Conservation (phyloP, 1,140 invertebrate genomes). For the Drosophila truncata region DNA sequence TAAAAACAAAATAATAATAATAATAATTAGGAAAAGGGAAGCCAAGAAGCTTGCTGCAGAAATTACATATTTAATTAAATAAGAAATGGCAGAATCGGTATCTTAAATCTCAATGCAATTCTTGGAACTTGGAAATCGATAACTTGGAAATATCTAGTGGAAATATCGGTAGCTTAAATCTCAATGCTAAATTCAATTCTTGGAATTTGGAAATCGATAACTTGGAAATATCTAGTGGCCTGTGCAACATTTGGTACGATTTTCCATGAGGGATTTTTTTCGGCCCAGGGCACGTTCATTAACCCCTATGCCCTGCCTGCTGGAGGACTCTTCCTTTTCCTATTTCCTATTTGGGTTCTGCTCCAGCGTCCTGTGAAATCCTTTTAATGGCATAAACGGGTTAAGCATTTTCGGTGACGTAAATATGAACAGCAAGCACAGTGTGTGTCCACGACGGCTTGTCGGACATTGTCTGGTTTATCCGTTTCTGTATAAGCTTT, state of each 20-base stretch:
- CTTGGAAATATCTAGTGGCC: background rate
- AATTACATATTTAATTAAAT: background rate
- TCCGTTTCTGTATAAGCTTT: conserved; percentile 31
- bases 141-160: background rate
- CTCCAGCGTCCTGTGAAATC: conserved; percentile 55
- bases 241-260: conserved; percentile 2
- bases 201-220: conserved; percentile 1
- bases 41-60: background rate
- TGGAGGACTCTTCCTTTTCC: conserved; percentile 21
- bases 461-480: conserved; percentile 46
- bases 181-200: conserved; percentile 11
- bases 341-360: conserved; percentile 28
- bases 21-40: background rate
- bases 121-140: background rate
- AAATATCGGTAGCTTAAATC: too few species aligned
- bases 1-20: background rate
- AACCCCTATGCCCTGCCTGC: conserved; percentile 16
- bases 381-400: conserved; percentile 65
- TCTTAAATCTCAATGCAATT: conserved; percentile 1
- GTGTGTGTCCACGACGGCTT: conserved; percentile 20
- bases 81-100: too few species aligned
- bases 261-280: conserved; percentile 11
- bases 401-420: conserved; percentile 64
- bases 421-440: conserved; percentile 52
- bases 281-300: conserved; percentile 49